phyloP scores from a whole-genome alignment of 1,140 invertebrate species.

The Bicyclus anynana region DNA sequence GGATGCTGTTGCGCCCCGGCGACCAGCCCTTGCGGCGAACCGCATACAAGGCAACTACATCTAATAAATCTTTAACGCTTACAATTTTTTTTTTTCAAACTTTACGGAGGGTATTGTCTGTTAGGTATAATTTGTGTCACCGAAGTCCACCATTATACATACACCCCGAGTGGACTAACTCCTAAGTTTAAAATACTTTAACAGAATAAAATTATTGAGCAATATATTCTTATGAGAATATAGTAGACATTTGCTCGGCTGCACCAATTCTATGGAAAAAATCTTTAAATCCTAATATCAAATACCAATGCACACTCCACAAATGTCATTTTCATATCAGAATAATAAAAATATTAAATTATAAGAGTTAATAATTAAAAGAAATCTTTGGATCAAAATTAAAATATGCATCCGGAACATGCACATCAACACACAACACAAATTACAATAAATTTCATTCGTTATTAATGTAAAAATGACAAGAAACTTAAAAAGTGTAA shows the following conservation, averaged over 20 bases:
- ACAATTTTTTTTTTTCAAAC: constrained; percentile 64
- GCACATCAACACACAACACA: constrained; percentile 63
- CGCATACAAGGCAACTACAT: constrained; percentile 69
- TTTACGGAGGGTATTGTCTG: constrained; percentile 75
- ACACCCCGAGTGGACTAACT: constrained; percentile 59
- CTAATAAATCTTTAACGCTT: constrained; percentile 71
- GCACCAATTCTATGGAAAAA: constrained; percentile 72
- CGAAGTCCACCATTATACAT: constrained; percentile 51
- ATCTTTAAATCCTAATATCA: constrained; percentile 63
- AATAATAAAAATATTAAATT: constrained; percentile 25
- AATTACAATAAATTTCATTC: constrained; percentile 64
- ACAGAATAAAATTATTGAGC: constrained; percentile 75
- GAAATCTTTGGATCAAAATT: constrained; percentile 75
- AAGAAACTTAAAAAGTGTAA: constrained; percentile 62
- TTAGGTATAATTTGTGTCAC: constrained; percentile 68
- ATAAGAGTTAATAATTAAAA: constrained; percentile 44
- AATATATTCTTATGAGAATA: constrained; percentile 75
- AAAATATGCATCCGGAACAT: constrained; percentile 70
- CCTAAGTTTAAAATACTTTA: constrained; percentile 71
- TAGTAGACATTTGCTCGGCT: constrained; percentile 74
- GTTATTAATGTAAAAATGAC: constrained; percentile 64
- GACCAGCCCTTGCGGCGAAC: constrained; percentile 49
- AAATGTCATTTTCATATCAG: constrained; percentile 66
- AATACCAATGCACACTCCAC: constrained; percentile 74
- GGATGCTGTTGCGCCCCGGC: constrained; percentile 51